Evolutionary conservation across 2,797 vertebrate species (phyloP).

Genomic region (Ceryle rudis): DNA sequence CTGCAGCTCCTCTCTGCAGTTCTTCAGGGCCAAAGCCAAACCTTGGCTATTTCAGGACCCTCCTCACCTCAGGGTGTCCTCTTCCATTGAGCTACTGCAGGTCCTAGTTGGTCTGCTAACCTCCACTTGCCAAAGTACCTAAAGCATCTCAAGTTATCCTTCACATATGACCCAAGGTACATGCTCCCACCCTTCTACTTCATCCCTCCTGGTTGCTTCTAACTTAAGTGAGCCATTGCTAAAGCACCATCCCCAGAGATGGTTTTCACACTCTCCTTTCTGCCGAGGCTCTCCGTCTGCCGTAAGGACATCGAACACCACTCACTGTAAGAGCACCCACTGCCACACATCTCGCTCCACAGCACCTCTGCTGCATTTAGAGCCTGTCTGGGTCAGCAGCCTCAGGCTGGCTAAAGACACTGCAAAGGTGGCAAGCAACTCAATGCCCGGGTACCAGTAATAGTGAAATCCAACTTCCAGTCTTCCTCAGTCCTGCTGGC

Average conservation of each 20-base stretch:
- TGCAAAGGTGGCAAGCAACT: not conserved
- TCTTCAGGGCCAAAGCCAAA: not conserved
- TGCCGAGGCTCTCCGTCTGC: not conserved
- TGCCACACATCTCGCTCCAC: not conserved
- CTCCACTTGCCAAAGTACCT: not conserved
- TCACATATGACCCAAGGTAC: accelerated
- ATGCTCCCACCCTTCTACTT: not conserved
- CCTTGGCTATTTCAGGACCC: not conserved
- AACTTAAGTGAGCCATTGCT: not conserved
- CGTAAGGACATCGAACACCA: not conserved
- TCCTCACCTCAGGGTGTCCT: not conserved
- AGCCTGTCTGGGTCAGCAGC: not conserved
- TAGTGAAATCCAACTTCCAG: not conserved
- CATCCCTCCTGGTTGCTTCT: not conserved
- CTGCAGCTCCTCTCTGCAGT: not conserved
- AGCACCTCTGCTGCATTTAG: not conserved
- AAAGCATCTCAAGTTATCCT: not conserved
- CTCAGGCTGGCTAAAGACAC: not conserved
- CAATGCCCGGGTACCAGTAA: accelerated
- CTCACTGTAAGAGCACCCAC: not conserved
- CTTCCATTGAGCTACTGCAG: not conserved
- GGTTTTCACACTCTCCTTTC: not conserved
- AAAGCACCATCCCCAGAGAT: not conserved
- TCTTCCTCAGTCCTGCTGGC: accelerated
- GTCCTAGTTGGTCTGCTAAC: not conserved